Percentiles rank a stretch among this genome's conserved stretches.
phyloP scores from a whole-genome alignment of 1,140 invertebrate species.

The Drosophila triauraria region DNA sequence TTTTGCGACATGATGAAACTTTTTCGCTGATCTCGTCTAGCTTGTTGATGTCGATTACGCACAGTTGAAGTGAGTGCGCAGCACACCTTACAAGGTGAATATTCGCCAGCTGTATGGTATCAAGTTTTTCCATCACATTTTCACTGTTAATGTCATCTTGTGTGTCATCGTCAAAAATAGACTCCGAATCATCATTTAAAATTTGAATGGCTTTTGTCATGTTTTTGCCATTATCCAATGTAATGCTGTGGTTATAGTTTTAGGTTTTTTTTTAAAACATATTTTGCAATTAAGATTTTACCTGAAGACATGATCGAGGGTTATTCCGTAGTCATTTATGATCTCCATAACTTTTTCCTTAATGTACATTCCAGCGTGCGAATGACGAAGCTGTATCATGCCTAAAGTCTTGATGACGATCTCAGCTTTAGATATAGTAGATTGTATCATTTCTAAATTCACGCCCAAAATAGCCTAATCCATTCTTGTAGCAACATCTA shows the following conservation, averaged over 20 bases:
- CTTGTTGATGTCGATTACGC: constrained; percentile 37
- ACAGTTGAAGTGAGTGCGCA: constrained; percentile 36
- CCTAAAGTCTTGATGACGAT: constrained; percentile 33
- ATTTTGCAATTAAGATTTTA: constrained; percentile 34
- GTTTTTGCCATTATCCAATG: constrained; percentile 37
- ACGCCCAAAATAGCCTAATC: constrained; percentile 30
- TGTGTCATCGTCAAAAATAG: too few relatives aligned
- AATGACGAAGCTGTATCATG: constrained; percentile 26
- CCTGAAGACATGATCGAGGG: constrained; percentile 26
- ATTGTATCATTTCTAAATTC: constrained; percentile 33
- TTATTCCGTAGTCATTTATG: constrained; percentile 6
- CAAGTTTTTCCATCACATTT: constrained; percentile 24
- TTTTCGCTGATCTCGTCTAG: constrained; percentile 19
- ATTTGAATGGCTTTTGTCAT: constrained; percentile 35
- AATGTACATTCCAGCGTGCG: constrained; percentile 10
- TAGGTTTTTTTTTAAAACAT: constrained; percentile 14
- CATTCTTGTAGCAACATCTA: constrained; percentile 27
- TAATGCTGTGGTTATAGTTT: constrained; percentile 29
- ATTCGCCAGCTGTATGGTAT: constrained; percentile 22
- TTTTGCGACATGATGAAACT: too few relatives aligned
- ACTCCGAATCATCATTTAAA: constrained; percentile 33
- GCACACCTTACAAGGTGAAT: constrained; percentile 39
- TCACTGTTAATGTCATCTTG: constrained; percentile 7
- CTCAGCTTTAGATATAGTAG: constrained; percentile 10
- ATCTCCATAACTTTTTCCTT: constrained; percentile 21